These are phyloP conservation scores for Conopomorpha cramerella DNA, from an alignment of 1,140 invertebrate genomes.

Conservation along the genomic window DNA sequence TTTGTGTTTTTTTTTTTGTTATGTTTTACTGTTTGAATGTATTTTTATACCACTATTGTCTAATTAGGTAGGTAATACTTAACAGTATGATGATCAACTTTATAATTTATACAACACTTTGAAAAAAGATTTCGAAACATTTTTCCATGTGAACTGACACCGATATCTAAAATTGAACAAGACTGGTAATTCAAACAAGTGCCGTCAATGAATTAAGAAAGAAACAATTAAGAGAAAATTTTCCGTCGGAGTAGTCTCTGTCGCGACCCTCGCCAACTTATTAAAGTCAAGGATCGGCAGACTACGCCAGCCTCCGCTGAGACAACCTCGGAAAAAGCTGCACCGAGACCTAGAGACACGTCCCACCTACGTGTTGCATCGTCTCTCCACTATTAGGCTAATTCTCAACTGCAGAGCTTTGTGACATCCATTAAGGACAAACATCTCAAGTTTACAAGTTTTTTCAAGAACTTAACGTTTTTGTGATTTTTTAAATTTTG, in stretches of 20 bases:
- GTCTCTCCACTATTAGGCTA: no score
- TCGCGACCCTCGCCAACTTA: constrained; percentile 56
- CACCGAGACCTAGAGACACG: no score
- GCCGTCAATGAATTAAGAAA: constrained; percentile 10
- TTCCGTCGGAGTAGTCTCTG: constrained; percentile 42
- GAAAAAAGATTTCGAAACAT: no score
- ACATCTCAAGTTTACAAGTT: constrained; percentile 14
- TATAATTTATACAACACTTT: neutral
- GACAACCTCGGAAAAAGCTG: constrained; percentile 55
- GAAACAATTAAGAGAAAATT: constrained; percentile 60
- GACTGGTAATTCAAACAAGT: neutral
- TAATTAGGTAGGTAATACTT: no score
- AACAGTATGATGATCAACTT: no score
- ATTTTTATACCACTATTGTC: neutral
- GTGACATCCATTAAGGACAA: constrained; percentile 40
- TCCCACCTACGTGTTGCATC: no score
- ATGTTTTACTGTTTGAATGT: neutral
- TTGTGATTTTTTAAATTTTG: no score
- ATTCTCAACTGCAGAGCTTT: neutral
- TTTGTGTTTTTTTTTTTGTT: neutral
- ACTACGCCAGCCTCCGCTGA: constrained; percentile 50
- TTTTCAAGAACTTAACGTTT: no score
- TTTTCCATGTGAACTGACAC: no score
- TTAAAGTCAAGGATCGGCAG: constrained; percentile 58
- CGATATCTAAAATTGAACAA: neutral